Base-by-base conservation (phyloP, 1,140 invertebrate species). In the Maconellicoccus hirsutus region DNA sequence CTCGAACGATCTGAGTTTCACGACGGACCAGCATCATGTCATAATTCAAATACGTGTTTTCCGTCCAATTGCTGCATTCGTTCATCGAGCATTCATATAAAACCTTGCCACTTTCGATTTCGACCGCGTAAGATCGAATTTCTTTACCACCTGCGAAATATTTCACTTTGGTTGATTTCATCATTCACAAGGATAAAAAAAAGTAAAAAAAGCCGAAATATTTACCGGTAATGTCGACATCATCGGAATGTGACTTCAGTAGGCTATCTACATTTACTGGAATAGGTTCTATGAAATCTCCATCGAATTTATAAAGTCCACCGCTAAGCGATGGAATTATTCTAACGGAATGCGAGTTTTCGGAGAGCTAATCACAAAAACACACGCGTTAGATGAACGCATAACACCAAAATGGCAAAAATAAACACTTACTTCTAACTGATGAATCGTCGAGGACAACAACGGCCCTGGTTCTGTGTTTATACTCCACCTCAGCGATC, bases 321-420 rank as follows among this genome's bases (percentile, higher is more conserved):
- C 95, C 95, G 78, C 87, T 90, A 8, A 98, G 79, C 0, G 94
- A 95, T 33, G 94, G 95, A 77, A 98, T 93, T 75, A 97, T 83
- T 73, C 90, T 84, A 38, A 94, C 86, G 81, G 85, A 89, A 78
- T 93, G 87, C 0, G 93, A 94, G 81, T 92, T 88, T 72, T 89
- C 89, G 63, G 86, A 90, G 16, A 96, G 80, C 90, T 95, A 73
- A 70, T 82, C 79, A 52, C 42, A 59, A 70, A 33, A 22, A 25
- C 10, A 63, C 39, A 39, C n/a, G 23, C 12, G 39, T 19, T 27
- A 70, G 29, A 69, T 39, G 29, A 4, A 38, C 26, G 27, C 27
- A 10, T 14, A 70, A 29, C 8, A 33, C 12, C 16, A 10, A 10
- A 8, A 42, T 42, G n/a, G 39, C n/a, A 42, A 42, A 42, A 8